These are phyloP conservation scores for Phragmatobia fuliginosa DNA, from an alignment of 2,888 invertebrate species.

Conservation along the genomic window DNA sequence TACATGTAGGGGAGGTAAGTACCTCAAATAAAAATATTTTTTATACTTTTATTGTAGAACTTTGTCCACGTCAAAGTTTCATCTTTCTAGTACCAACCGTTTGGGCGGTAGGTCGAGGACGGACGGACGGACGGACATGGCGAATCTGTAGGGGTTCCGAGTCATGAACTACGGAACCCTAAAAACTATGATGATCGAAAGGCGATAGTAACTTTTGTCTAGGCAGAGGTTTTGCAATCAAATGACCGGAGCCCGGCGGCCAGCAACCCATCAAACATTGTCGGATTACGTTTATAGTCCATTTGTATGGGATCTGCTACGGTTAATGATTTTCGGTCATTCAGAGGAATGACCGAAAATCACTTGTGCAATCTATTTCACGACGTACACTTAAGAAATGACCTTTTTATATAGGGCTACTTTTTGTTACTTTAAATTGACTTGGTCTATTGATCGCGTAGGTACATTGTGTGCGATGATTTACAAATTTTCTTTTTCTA, in stretches of 20 bases:
- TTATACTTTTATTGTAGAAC: too few species aligned
- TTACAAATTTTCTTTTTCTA: background rate
- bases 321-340: conserved; percentile 77
- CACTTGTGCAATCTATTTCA: conserved; percentile 69
- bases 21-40: too few species aligned
- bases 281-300: conserved; percentile 81
- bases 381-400: conserved; percentile 60
- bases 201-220: conserved; percentile 49
- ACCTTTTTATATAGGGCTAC: conserved; percentile 59
- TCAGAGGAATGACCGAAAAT: too few species aligned
- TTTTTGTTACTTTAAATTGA: conserved; percentile 23
- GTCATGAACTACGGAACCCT: too few species aligned
- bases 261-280: conserved; percentile 75
- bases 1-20: too few species aligned
- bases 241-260: conserved; percentile 50
- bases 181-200: background rate
- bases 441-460: conserved; percentile 3
- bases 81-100: too few species aligned
- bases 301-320: conserved; percentile 81
- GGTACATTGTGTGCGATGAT: background rate
- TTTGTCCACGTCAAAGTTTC: too few species aligned
- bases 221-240: conserved; percentile 66
- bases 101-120: too few species aligned
- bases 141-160: too few species aligned
- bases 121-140: too few species aligned